Evolutionary conservation across 2,113 vertebrate genomes (phyloP), one percentile per base, ranked within the genome.

Genomic region (Pollachius pollachius): DNA sequence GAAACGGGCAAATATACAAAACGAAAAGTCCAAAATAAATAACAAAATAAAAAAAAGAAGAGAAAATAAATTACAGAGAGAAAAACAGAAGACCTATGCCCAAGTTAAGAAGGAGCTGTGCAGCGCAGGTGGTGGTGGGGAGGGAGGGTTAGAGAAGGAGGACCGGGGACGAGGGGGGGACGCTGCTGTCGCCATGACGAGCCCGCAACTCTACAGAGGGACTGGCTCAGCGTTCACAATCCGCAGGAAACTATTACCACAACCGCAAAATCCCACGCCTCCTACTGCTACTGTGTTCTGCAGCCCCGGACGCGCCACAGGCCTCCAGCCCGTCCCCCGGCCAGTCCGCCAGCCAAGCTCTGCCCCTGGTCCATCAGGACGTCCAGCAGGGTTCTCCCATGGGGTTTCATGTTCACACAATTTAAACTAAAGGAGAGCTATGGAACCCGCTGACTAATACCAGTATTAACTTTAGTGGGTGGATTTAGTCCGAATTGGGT

Each of bases 221-320:
- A 89, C 91, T 93, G 92, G 92, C 92, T 93, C 92, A 93, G 92
- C 86, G 81, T 93, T 92, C 88, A 90, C 78, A 72, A 90, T 92
- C 88, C 84, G 92, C 92, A 93, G 92, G 92, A 93, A 92, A 91
- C 88, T 89, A 81, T 71, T 75, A 88, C 84, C 85, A 82, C 80
- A 74, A 86, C 86, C 83, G 80, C 82, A 69, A 11, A 11, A 83
- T 92, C 87, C 89, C 78, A 73, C 76, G 37, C 76, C 76, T 84
- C 65, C 74, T 69, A 79, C 84, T 80, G 77, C 88, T 41, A 41
- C 37, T 11, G 88, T 23, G 77, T 84, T 83, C 87, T 60, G 81
- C 71, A 89, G 85, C 79, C 72, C 76, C 78, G 69, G 62, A 78
- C 77, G 66, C 82, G 73, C 70, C 80, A 62, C 72, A 48, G 72